Base-by-base conservation (phyloP, 2,888 invertebrate species). In the Temnothorax ravouxi region DNA sequence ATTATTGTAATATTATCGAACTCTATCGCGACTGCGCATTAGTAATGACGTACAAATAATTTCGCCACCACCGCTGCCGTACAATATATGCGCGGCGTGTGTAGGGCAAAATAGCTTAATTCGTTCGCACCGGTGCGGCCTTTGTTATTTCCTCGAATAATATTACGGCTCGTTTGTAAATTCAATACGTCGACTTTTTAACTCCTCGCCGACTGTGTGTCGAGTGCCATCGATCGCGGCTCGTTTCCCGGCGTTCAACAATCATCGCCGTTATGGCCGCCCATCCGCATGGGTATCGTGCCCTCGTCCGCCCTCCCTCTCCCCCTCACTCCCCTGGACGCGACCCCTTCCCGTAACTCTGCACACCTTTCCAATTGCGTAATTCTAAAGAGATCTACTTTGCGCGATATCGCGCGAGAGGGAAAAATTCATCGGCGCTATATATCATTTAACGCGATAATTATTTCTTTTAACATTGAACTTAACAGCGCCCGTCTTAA, bases 41-140 rank as follows among this genome's bases (percentile, higher is more conserved):
- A 87, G 66, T 84, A 85, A 88, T 86, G 76, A 71, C 18, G 69
- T 44, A 87, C 79, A 87, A 89, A 89, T 84, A 89, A 87, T 88
- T 88, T 59, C 72, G 41, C 66, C 59, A 66, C 56, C 64, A 66
- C 69, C 34, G 44, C 34, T 3, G 15, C 25, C 25, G 79, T 69
- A 66, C 79, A 62, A 71, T 66, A 21, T 62, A 21, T 64, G 44
- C 34, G 56, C 59, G 56, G 62, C 29, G 29, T 25, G 81, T 81
- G 81, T 81, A 75, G 81, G 81, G 76, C 66, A 77, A 87, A 88
- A 88, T 87, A 84, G 82, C 62, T 54, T 64, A 56, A 52, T 62
- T 59, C 74, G 67, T 34, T 38, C 61, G 69, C 61, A 84, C 83
- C 83, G 59, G 41, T 44, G 77, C 84, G 62, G 59, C 59, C 66